Base-by-base conservation (phyloP, 2,113 vertebrate species). In the Ageneiosus marmoratus region DNA sequence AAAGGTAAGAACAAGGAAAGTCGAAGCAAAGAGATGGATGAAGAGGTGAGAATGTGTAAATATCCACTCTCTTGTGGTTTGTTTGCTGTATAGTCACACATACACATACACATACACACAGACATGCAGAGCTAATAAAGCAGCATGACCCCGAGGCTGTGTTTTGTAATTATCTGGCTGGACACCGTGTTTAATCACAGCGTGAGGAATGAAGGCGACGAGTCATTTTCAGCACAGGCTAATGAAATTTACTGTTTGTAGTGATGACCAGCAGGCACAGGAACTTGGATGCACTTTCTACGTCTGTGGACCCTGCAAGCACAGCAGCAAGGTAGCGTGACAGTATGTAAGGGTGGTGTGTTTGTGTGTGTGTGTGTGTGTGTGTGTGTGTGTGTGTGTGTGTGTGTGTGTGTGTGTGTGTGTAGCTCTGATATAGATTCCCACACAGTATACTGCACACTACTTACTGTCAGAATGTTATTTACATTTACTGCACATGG, bases 141-240 rank as follows among this genome's bases (percentile, higher is more conserved):
- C 37, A 27, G 58, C 37, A 34, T 11, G 58, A 77, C 60, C 82
- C 74, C 18, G 32, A 83, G 82, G 82, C 50, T 9, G 11, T 69
- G 53, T n/a, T 77, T 56, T 65, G 72, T 69, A 83, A 78, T 78
- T 77, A 83, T 70, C 74, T 5, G 44, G 37, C 74, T 16, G 60
- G 50, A 78, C 82, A 58, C 63, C 51, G 63, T 58, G 74, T 83
- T 77, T 83, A 83, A 83, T 83, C 81, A 83, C 48, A 53, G 48
- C 37, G 11, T 77, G 72, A 63, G 41, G 10, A 75, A 82, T 63
- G 80, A 75, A 82, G 72, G 72, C 16, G 2, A n/a, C 34, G n/a
- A n/a, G 29, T 53, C 70, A 32, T 82, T 74, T 76, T 75, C 73
- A 63, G 56, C 24, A 22, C 67, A 62, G 56, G 65, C 56, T 83